These are phyloP conservation scores for Rhincodon typus DNA, from an alignment of 2,797 vertebrate genomes.

Conservation along the genomic window DNA sequence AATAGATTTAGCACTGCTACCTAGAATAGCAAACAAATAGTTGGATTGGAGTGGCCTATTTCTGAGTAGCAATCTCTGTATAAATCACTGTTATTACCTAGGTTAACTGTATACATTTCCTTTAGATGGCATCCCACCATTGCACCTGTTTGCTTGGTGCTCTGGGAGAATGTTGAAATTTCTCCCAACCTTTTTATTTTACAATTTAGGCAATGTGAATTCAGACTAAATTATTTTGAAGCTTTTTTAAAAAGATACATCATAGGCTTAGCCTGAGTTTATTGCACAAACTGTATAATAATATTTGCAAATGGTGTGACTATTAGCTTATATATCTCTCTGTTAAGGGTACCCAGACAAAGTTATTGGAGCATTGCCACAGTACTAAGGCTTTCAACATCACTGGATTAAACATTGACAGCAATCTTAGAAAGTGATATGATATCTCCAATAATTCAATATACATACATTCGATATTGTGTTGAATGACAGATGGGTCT, in stretches of 20 bases:
- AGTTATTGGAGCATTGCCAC: background rate
- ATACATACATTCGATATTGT: background rate
- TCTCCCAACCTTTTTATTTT: background rate
- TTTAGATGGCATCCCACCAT: background rate
- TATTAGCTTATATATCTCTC: background rate
- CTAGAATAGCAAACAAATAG: background rate
- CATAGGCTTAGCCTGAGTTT: background rate
- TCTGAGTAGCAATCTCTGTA: background rate
- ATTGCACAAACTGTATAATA: background rate
- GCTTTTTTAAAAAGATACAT: background rate
- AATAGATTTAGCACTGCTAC: background rate
- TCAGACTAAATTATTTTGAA: background rate
- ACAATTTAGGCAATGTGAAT: background rate
- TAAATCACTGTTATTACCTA: background rate
- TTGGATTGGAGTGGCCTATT: background rate
- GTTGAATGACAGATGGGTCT: background rate
- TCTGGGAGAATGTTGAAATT: background rate
- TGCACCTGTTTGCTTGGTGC: background rate
- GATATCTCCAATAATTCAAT: background rate
- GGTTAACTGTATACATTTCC: no score
- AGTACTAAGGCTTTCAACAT: background rate
- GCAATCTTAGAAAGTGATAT: background rate
- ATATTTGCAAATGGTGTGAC: background rate
- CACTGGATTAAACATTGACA: background rate
- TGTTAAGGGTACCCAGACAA: background rate